Evolutionary conservation across 2,797 vertebrate genomes (phyloP).

Genomic region (Peromyscus aztecus): DNA sequence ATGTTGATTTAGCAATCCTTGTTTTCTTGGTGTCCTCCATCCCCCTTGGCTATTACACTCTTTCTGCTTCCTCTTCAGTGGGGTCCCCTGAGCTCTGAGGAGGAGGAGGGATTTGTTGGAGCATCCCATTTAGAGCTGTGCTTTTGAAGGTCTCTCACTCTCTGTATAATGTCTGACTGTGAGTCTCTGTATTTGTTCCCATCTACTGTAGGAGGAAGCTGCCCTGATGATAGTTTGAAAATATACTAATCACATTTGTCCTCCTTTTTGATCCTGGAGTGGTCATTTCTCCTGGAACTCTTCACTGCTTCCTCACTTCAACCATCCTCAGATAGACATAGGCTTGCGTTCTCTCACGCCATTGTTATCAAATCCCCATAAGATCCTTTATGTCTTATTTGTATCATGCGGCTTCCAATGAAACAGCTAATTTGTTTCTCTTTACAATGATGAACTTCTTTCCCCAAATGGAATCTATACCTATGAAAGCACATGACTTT

Average conservation of each 20-base stretch:
- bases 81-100: no score
- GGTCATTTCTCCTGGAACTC: neutral
- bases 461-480: neutral
- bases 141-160: neutral
- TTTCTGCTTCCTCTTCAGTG: no score
- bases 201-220: neutral
- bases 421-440: neutral
- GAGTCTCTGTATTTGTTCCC: neutral
- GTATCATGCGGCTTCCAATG: neutral
- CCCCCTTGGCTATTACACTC: neutral
- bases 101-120: no score
- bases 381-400: neutral
- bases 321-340: accelerated
- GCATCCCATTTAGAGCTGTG: no score
- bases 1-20: neutral
- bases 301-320: accelerated
- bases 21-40: neutral
- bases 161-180: neutral
- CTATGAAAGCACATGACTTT: neutral
- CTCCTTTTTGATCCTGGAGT: neutral
- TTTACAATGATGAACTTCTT: neutral
- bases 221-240: neutral
- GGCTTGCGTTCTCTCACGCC: neutral
- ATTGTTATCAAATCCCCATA: neutral
- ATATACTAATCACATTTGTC: neutral